phyloP scores from a whole-genome alignment of 2,113 vertebrate genomes.

The Irena cyanogastra region DNA sequence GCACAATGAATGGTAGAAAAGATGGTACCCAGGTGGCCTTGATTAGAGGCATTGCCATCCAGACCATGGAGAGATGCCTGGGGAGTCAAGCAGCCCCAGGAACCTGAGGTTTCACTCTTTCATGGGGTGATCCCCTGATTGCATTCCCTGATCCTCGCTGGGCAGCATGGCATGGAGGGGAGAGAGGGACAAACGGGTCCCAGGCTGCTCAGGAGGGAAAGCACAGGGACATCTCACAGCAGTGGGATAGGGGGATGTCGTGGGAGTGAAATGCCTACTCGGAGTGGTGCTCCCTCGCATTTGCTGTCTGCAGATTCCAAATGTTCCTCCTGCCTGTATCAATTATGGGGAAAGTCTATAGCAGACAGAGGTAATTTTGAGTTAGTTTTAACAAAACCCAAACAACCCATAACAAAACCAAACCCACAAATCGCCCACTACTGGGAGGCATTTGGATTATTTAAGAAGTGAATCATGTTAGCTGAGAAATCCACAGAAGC shows the following conservation, averaged over 20 bases:
- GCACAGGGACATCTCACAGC: background rate
- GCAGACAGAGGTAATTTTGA: background rate
- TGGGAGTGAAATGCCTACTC: background rate
- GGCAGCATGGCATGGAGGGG: rapidly evolving
- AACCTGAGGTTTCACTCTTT: background rate
- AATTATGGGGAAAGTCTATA: background rate
- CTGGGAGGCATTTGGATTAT: background rate
- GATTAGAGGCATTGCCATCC: background rate
- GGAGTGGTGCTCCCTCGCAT: background rate
- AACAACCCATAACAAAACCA: background rate
- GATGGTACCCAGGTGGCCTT: background rate
- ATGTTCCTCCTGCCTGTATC: background rate
- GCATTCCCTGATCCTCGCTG: rapidly evolving
- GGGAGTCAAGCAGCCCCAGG: background rate
- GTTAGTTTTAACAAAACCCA: background rate
- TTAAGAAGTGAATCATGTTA: background rate
- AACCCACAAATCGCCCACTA: background rate
- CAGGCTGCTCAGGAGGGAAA: background rate
- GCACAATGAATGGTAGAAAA: background rate
- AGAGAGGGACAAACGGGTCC: background rate
- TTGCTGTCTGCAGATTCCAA: background rate
- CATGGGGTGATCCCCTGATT: background rate
- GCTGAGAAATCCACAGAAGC: background rate
- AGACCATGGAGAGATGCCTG: rapidly evolving
- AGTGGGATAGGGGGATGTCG: rapidly evolving